phyloP scores from a whole-genome alignment of 92 coral and sea anemone species.

The Bergia puertoricense region DNA sequence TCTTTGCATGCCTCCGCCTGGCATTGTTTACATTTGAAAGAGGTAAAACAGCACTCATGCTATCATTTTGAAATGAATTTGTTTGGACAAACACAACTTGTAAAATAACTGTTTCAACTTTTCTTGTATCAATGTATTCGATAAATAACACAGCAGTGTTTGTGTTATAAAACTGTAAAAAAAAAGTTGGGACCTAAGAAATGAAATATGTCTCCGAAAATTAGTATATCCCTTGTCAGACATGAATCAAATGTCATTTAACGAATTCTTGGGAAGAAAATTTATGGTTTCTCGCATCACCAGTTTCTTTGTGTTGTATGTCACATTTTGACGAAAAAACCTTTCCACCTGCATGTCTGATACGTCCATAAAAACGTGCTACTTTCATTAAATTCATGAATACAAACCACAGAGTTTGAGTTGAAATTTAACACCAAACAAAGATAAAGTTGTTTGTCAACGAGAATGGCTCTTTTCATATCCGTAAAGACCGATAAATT shows the following conservation, averaged over 20 bases:
- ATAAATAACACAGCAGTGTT: not conserved
- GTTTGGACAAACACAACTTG: conserved; percentile 8
- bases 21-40: conserved; percentile 5
- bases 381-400: not conserved
- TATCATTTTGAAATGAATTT: not conserved
- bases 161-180: not conserved
- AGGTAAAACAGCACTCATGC: not conserved
- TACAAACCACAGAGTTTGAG: conserved; percentile 13
- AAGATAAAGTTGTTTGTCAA: conserved; percentile 14
- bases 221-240: not conserved
- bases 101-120: not conserved
- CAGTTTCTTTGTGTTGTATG: not conserved
- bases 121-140: not conserved
- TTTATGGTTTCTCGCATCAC: conserved; percentile 2
- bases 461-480: not conserved
- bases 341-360: not conserved
- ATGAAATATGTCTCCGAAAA: not conserved
- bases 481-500: conserved; percentile 14
- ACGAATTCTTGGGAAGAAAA: not conserved
- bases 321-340: not conserved
- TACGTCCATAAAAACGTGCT: not conserved
- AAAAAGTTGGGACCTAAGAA: not conserved
- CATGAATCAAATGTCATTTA: not conserved
- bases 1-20: conserved; percentile 28
- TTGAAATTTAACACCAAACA: not conserved